Evolutionary conservation across 2,113 vertebrate species (phyloP).

Genomic region (Periophthalmodon schlosseri): DNA sequence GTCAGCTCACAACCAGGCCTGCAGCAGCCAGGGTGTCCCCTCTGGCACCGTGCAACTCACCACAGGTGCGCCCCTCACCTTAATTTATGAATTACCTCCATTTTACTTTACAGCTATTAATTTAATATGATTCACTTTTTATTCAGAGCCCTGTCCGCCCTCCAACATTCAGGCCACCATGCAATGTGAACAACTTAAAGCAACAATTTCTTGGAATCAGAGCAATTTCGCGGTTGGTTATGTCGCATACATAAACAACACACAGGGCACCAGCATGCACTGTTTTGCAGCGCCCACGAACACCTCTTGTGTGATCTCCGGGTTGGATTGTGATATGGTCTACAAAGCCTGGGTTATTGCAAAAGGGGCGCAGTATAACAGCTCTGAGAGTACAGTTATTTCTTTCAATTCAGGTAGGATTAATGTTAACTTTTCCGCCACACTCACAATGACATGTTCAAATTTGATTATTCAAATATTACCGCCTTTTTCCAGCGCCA

Average conservation of each 20-base stretch:
- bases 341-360: constrained; percentile 64
- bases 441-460: not conserved
- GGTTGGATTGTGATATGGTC: constrained; percentile 62
- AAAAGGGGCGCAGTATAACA: constrained; percentile 59
- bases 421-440: not conserved
- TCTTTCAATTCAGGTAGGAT: constrained; percentile 61
- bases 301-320: constrained; percentile 48
- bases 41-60: constrained; percentile 33
- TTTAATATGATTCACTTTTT: not conserved
- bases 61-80: constrained; percentile 62
- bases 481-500: constrained; percentile 58
- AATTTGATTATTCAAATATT: not conserved
- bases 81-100: not conserved
- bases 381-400: constrained; percentile 57
- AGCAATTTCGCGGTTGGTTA: constrained; percentile 61
- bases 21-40: constrained; percentile 34
- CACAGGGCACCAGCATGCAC: constrained; percentile 27
- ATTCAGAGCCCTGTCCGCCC: constrained; percentile 70
- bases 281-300: constrained; percentile 36
- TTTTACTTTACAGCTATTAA: not conserved
- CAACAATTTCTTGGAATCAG: constrained; percentile 65
- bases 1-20: constrained; percentile 53
- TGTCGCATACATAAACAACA: constrained; percentile 44
- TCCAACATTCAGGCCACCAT: constrained; percentile 47
- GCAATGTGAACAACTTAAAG: constrained; percentile 46